Evolutionary conservation across 2,797 vertebrate species (phyloP).

Genomic region (Valencia hispanica): DNA sequence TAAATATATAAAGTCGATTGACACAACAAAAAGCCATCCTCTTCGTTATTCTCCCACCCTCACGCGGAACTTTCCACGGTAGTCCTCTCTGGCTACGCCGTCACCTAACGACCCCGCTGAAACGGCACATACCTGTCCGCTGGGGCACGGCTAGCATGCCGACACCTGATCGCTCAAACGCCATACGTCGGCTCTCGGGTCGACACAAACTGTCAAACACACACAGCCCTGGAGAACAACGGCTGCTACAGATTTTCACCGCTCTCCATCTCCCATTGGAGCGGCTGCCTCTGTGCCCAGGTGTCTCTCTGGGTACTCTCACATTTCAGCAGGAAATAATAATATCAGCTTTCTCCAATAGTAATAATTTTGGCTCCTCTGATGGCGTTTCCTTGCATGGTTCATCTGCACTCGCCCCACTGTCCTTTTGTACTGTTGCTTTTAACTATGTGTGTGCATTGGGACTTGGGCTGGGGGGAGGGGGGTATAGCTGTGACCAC

Average conservation of each 20-base stretch:
- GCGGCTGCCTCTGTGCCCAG: not conserved
- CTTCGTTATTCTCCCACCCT: not conserved
- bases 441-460: no score
- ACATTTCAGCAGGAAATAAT: not conserved
- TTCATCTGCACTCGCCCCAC: no score
- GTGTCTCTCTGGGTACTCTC: not conserved
- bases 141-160: not conserved
- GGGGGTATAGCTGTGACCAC: no score
- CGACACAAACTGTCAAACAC: slow-evolving; percentile 4
- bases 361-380: not conserved
- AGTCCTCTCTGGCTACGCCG: slow-evolving; percentile 15
- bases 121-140: slow-evolving; percentile 55
- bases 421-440: no score
- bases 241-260: no score
- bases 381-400: no score
- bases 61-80: slow-evolving; percentile 58
- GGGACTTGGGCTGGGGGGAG: no score
- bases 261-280: not conserved
- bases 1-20: no score
- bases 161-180: slow-evolving; percentile 3
- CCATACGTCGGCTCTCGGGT: not conserved
- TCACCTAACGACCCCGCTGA: slow-evolving; percentile 56
- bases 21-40: not conserved
- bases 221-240: not conserved
- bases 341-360: not conserved